Conservation (phyloP, 2,888 invertebrate species). For the Nasonovia ribisnigri region DNA sequence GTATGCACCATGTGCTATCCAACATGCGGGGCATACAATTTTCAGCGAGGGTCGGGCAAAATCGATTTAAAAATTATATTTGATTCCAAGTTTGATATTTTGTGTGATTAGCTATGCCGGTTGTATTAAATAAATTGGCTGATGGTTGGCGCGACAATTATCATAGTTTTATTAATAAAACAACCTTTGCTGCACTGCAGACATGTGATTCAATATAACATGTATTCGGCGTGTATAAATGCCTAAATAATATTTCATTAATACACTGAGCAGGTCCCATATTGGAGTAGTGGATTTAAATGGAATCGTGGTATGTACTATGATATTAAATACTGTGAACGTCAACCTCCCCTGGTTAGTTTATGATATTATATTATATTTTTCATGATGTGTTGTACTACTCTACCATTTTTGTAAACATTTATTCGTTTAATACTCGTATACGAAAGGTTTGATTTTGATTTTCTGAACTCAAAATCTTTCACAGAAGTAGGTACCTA, state of each 20-base stretch:
- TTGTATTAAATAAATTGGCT: not conserved
- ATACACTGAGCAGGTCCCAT: not conserved
- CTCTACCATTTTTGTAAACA: not conserved
- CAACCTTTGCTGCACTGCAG: not conserved
- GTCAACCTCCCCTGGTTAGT: not conserved
- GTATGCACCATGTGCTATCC: not conserved
- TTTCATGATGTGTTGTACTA: not conserved
- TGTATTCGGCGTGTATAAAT: not conserved
- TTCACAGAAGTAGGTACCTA: not conserved
- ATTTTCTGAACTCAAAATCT: not conserved
- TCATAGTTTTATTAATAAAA: not conserved
- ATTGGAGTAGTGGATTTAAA: not conserved
- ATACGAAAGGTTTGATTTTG: not conserved
- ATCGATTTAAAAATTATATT: not conserved
- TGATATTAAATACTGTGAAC: not conserved
- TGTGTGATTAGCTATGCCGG: not conserved
- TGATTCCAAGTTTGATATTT: not conserved
- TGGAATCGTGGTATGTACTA: not conserved
- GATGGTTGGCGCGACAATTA: not conserved
- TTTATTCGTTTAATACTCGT: not conserved
- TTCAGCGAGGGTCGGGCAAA: not conserved
- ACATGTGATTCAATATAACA: not conserved
- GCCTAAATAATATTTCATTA: not conserved
- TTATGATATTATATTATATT: not conserved
- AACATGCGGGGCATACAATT: not conserved